Evolutionary conservation across 2,113 vertebrate genomes (phyloP), one percentile per base, ranked within the genome.

Genomic region (Sapayoa aenigma): DNA sequence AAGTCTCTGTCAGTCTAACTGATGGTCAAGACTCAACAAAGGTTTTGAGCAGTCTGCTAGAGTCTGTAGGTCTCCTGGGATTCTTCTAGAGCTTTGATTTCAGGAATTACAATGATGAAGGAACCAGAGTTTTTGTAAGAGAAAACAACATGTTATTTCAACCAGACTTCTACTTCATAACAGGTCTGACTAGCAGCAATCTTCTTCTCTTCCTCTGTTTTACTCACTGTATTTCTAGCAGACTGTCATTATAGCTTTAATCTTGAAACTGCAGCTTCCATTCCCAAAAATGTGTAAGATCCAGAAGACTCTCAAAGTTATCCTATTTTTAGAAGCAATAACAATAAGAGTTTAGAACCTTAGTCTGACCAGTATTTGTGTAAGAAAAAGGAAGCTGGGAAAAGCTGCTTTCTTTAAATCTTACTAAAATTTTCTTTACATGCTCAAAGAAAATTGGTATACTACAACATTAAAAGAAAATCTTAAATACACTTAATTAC

Each of bases 71-170:
- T 85, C 67, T 72, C 24, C 7, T 14, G 55, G 31, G 59, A 42
- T 77, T 85, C 41, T 85, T 63, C 37, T 60, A 79, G 59, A 84
- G 9, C 49, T 92, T 88, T 90, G 53, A 90, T 92, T 90, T 95
- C 67, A 88, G 53, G 13, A 79, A 42, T 42, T 47, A 31, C 18
- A 33, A 20, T 55, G 56, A 59, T 72, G 58, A 93, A 85, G 67
- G 39, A 79, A 72, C 4, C 4, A 53, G 12, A 19, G 19, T 3
- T 7, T 1, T 2, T 37, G 50, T 42, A 31, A 35, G 22, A 50
- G 23, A 79, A 80, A 92, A 72, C 10, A 39, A n/a, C n/a, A n/a
- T 35, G 17, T 10, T 83, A 72, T 88, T 83, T 84, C 41, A 87
- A 55, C 8, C 4, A n/a, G 27, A 39, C 3, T 69, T 89, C 25